These are phyloP conservation scores for Saimiri boliviensis DNA, from an alignment of 2,113 vertebrate genomes.

Conservation along the genomic window DNA sequence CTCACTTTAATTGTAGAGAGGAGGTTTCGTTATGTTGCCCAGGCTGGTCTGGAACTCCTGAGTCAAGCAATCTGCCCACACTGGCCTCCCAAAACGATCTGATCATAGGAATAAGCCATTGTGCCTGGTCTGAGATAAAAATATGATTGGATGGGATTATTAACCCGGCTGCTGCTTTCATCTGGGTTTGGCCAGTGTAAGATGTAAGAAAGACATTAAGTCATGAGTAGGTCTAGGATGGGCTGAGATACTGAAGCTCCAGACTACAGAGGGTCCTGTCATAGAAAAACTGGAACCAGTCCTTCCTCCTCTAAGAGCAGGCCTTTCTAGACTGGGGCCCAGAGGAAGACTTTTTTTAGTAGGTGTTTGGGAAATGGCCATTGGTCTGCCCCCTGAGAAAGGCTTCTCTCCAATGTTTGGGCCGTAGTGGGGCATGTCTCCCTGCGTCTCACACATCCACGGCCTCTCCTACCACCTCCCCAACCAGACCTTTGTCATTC, in stretches of 20 bases:
- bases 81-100: too few relatives aligned
- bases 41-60: background rate
- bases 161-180: background rate
- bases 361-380: background rate
- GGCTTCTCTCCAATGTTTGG: background rate
- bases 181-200: background rate
- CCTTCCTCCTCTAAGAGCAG: too few relatives aligned
- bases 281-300: background rate
- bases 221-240: background rate
- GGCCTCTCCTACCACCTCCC: background rate
- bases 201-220: background rate
- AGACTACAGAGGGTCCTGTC: too few relatives aligned
- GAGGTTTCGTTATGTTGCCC: too few relatives aligned
- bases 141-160: background rate
- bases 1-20: too few relatives aligned
- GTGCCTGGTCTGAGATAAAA: too few relatives aligned
- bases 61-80: too few relatives aligned
- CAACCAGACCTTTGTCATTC: constrained; percentile 91
- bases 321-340: background rate
- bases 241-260: background rate
- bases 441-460: background rate
- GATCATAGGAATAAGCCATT: too few relatives aligned
- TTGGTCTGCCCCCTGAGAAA: background rate
- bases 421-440: background rate
- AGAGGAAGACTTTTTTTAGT: background rate